Evolutionary conservation across 1,140 invertebrate genomes (phyloP).

Genomic region (Sesamia nonagrioides): DNA sequence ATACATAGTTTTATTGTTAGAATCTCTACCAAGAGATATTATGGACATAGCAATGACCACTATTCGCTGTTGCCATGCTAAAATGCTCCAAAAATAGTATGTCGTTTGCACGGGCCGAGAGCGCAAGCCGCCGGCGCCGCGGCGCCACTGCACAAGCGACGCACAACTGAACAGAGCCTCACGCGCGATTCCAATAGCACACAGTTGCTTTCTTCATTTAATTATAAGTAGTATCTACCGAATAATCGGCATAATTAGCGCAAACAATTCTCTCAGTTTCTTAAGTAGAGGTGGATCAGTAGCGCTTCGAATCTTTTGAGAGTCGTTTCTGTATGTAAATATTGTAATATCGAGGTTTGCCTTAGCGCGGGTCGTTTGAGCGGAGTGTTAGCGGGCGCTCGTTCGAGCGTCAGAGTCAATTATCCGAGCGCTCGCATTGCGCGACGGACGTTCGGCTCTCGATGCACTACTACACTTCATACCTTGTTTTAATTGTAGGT

Average conservation of each 20-base stretch:
- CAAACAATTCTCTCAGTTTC: constrained; percentile 81
- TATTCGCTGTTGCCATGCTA: no score
- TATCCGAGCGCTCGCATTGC: constrained; percentile 72
- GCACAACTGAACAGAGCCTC: constrained; percentile 75
- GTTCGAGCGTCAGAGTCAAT: constrained; percentile 81
- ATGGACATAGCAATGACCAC: no score
- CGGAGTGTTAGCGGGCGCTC: constrained; percentile 75
- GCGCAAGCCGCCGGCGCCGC: not conserved
- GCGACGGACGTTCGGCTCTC: constrained; percentile 68
- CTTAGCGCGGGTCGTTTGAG: constrained; percentile 76
- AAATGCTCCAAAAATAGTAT: no score
- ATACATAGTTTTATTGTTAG: no score
- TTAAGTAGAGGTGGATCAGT: constrained; percentile 83
- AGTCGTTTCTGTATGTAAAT: constrained; percentile 84
- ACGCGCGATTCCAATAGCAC: constrained; percentile 78
- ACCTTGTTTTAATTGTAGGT: constrained; percentile 85
- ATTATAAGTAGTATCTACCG: constrained; percentile 84
- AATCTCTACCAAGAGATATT: no score
- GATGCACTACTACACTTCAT: constrained; percentile 83
- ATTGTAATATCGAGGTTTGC: constrained; percentile 82
- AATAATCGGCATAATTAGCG: constrained; percentile 73
- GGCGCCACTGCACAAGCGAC: constrained; percentile 66
- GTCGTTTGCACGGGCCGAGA: no score
- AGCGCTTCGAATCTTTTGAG: constrained; percentile 80
- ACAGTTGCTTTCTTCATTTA: constrained; percentile 83